Base-by-base conservation (phyloP, 2,888 invertebrate genomes). In the Sabatieria punctata region DNA sequence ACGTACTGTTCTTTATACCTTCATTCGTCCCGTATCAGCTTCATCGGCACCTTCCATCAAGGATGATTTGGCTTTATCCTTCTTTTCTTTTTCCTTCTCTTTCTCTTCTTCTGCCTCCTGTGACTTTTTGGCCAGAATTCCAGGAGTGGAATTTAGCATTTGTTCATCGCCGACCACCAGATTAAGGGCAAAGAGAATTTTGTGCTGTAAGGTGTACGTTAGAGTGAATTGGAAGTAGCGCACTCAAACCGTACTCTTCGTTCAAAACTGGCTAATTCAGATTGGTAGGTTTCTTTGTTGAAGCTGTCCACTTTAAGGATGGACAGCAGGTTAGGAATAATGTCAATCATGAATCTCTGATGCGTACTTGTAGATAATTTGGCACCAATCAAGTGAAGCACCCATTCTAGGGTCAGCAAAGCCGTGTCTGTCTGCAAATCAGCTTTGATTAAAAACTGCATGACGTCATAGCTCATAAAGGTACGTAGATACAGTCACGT, bases 401-500 rank as follows among this genome's bases (percentile, higher is more conserved):
- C 36, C 49, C 49, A 49, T 15, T 49, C 49, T 26, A 49, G 25
- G 2, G 43, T 49, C 33, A 49, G 26, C 15, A 49, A 11, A 11
- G 35, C 23, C 23, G 42, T 26, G 36, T 49, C 49, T 13, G 37
- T 40, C 49, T 49, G 39, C 21, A 45, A 35, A 13, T 13, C 4
- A 30, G n/a, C n/a, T n/a, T n/a, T n/a, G n/a, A n/a, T n/a, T n/a
- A n/a, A n/a, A n/a, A n/a, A n/a, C n/a, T n/a, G n/a, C n/a, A n/a
- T n/a, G n/a, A n/a, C n/a, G n/a, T n/a, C n/a, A n/a, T n/a, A n/a
- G n/a, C n/a, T n/a, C n/a, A n/a, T n/a, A n/a, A n/a, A n/a, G n/a
- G n/a, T n/a, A n/a, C n/a, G n/a, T n/a, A n/a, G n/a, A n/a, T n/a
- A n/a, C n/a, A n/a, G n/a, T n/a, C n/a, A n/a, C n/a, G n/a, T n/a